Base-by-base conservation (phyloP, 1,140 invertebrate species). In the Trichonephila clavata region DNA sequence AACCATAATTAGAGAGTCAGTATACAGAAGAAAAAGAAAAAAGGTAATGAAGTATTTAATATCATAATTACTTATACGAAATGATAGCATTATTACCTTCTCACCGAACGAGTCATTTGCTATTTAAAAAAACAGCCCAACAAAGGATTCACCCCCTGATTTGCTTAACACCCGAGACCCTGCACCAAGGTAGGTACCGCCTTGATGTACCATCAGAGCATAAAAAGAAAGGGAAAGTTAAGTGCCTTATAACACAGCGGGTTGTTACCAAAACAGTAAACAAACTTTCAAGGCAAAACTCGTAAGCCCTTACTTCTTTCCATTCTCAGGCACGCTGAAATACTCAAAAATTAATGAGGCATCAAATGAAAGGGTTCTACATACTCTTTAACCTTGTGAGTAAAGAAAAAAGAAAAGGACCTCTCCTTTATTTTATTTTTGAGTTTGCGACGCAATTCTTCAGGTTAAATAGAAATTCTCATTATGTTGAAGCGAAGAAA, bases 401-500 rank as follows among this genome's bases (percentile, higher is more conserved):
- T 18, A 88, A 87, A 81, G 27, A 89, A 89, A 71, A 89, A 89
- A 18, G 32, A 39, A 39, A 39, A 27, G 10, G 13, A n/a, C 59
- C 59, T 27, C 18, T 63, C 32, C 59, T 87, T 63, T 57, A 7
- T 81, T 80, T 80, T 21, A 27, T 81, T 60, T 71, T 84, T 84
- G 27, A 59, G 83, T 65, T 87, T 39, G 24, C 86, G 39, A 61
- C 39, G 81, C 24, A 59, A 50, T 27, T 50, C 81, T 57, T 27
- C 50, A 13, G 5, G 59, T 61, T 39, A 87, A 87, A 43, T 63
- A 57, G 63, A 86, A 87, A 65, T 87, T 60, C 65, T 77, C 87
- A 89, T 71, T 90, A 81, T n/a, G 20, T 57, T 3, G 87, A 89
- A 89, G 87, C 89, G 89, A 6, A 90, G 89, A 90, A 90, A 81